Base-by-base conservation (phyloP, 2,888 invertebrate species). In the Pristionchus mayeri region DNA sequence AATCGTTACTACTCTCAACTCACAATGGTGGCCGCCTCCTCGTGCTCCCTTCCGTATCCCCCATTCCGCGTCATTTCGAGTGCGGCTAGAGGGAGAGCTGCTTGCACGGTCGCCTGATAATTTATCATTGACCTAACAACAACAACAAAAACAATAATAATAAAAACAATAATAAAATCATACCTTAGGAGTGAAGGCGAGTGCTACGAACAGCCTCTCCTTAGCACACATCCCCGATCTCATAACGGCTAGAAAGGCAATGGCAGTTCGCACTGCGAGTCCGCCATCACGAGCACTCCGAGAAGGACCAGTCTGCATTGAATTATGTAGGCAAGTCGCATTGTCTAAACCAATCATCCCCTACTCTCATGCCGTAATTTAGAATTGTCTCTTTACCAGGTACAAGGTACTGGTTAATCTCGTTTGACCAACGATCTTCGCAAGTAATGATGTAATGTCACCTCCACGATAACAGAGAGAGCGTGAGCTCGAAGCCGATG, bases 121-220 rank as follows among this genome's bases (percentile, higher is more conserved):
- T 3, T n/a, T n/a, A n/a, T n/a, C n/a, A n/a, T n/a, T n/a, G 34
- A 2, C n/a, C n/a, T n/a, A 40, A 24, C n/a, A 11, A 24, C 11
- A 44, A 9, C 2, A 4, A 98, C 98, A 9, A 98, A 98, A n/a
- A n/a, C n/a, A 30, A 30, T 18, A 63, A n/a, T 11, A 2, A 3
- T 3, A 30, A 0, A 11, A 2, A n/a, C n/a, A n/a, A 40, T n/a
- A 11, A 24, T 16, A 44, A 9, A 2, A 4, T 98, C 98, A 9
- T 98, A 98, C 94, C 63, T 98, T 98, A 2, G 98, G 96, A 95
- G 97, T 96, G 96, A 97, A 97, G 0, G 97, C 95, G 7, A 98
- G 93, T 0, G 97, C 95, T 24, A 97, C 96, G 93, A 98, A 98
- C 87, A 97, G 94, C 91, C 96, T 96, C 93, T 98, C 98, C 93